Conservation (phyloP, 1,140 invertebrate species). For the Hermetia illucens region DNA sequence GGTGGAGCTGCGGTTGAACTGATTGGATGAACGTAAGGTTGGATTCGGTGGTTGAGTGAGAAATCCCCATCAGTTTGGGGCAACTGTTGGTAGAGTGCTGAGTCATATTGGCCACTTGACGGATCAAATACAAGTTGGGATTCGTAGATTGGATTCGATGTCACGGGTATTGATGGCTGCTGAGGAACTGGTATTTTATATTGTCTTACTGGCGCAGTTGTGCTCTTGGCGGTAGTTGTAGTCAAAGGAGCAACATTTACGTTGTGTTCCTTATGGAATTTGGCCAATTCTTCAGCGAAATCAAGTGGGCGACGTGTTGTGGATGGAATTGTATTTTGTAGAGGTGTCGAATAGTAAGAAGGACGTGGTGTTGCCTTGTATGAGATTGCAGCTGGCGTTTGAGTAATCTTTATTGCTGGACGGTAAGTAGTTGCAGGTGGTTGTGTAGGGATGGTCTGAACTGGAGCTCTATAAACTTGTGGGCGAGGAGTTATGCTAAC, state of each 20-base stretch:
- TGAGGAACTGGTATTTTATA: constrained; percentile 17
- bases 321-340: constrained; percentile 21
- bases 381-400: constrained; percentile 34
- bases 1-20: constrained; percentile 33
- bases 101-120: constrained; percentile 62
- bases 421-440: constrained; percentile 49
- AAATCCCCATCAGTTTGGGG: constrained; percentile 57
- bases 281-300: constrained; percentile 58
- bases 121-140: constrained; percentile 66
- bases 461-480: constrained; percentile 26
- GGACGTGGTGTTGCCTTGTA: constrained; percentile 36
- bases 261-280: constrained; percentile 61
- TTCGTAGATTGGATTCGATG: constrained; percentile 49
- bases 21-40: constrained; percentile 50
- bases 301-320: constrained; percentile 40
- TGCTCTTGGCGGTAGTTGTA: constrained; percentile 26
- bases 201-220: constrained; percentile 24
- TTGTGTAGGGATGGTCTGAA: constrained; percentile 40
- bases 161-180: constrained; percentile 25
- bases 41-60: constrained; percentile 53
- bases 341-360: constrained; percentile 28
- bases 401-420: constrained; percentile 41
- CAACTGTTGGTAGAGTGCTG: constrained; percentile 58
- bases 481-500: constrained; percentile 34
- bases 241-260: constrained; percentile 27